A percentile compares a stretch with the other conserved stretches of the same genome.
phyloP scores from a whole-genome alignment of 2,888 invertebrate species.

The Cantharis rustica region DNA sequence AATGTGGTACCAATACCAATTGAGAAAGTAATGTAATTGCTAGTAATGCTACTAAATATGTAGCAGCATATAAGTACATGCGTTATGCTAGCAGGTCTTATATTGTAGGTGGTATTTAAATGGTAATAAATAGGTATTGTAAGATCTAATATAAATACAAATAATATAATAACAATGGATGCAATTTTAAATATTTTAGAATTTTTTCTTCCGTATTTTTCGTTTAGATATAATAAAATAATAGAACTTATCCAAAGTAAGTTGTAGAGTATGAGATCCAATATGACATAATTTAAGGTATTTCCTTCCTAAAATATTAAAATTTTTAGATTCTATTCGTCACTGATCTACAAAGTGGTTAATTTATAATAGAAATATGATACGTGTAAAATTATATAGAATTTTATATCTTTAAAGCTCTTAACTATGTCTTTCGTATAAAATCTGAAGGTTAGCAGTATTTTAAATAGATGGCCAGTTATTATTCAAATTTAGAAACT shows the following conservation, averaged over 20 bases:
- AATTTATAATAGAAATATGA: too few relatives aligned
- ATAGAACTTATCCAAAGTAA: constrained; percentile 55
- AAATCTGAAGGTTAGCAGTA: too few relatives aligned
- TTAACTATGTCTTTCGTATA: too few relatives aligned
- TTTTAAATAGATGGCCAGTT: too few relatives aligned
- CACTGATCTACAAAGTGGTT: too few relatives aligned
- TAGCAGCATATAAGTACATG: constrained; percentile 79
- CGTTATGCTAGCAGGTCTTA: constrained; percentile 73
- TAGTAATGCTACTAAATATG: constrained; percentile 81
- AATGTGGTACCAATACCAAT: constrained; percentile 72
- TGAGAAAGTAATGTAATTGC: constrained; percentile 71
- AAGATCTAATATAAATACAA: constrained; percentile 62
- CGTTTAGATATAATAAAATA: constrained; percentile 56
- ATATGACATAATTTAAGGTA: constrained; percentile 34
- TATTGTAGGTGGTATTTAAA: constrained; percentile 51
- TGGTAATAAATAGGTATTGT: constrained; percentile 68
- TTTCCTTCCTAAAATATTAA: constrained; percentile 31
- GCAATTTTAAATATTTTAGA: constrained; percentile 47
- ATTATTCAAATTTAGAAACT: too few relatives aligned
- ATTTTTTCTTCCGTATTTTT: constrained; percentile 46
- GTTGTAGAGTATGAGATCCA: constrained; percentile 58
- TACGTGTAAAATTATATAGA: too few relatives aligned
- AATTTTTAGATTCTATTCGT: too few relatives aligned
- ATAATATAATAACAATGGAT: constrained; percentile 53
- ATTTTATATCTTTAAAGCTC: too few relatives aligned